Conservation (phyloP, 2,113 vertebrate genomes). For the Cheilinus undulatus region DNA sequence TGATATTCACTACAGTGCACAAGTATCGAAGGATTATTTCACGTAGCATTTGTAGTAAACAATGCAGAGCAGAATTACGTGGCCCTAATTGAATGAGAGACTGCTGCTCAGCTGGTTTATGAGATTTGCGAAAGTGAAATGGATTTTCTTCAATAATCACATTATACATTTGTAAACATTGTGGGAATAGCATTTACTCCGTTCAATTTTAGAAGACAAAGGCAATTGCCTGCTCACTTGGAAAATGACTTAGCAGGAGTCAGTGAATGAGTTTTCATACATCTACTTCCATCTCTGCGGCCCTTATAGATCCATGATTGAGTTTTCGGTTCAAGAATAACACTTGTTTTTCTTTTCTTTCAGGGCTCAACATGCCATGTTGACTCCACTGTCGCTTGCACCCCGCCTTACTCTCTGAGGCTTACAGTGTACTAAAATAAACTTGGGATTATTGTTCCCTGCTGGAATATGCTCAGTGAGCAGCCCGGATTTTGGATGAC, state of each 20-base stretch:
- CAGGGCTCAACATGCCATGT: slow-evolving; percentile 37
- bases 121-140: slow-evolving; percentile 60
- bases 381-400: slow-evolving; percentile 6
- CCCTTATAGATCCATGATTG: background rate
- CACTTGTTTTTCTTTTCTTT: slow-evolving; percentile 38
- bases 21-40: slow-evolving; percentile 10
- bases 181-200: slow-evolving; percentile 11
- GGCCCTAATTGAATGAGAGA: slow-evolving; percentile 52
- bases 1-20: slow-evolving; percentile 6
- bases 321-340: slow-evolving; percentile 27
- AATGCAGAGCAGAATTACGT: slow-evolving; percentile 13
- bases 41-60: slow-evolving; percentile 9
- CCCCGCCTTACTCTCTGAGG: slow-evolving; percentile 14
- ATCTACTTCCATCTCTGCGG: background rate
- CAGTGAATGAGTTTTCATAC: background rate
- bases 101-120: slow-evolving; percentile 45
- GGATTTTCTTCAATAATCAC: slow-evolving; percentile 53
- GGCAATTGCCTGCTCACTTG: slow-evolving; percentile 8
- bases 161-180: slow-evolving; percentile 45
- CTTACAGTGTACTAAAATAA: slow-evolving; percentile 18
- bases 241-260: slow-evolving; percentile 17
- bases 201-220: slow-evolving; percentile 25
- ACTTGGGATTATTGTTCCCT: slow-evolving; percentile 31
- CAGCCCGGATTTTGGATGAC: slow-evolving; percentile 32
- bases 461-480: slow-evolving; percentile 43